Evolutionary conservation across 2,797 vertebrate genomes (phyloP), one percentile per base, ranked within the genome.

Genomic region (Apogon hyalosoma): DNA sequence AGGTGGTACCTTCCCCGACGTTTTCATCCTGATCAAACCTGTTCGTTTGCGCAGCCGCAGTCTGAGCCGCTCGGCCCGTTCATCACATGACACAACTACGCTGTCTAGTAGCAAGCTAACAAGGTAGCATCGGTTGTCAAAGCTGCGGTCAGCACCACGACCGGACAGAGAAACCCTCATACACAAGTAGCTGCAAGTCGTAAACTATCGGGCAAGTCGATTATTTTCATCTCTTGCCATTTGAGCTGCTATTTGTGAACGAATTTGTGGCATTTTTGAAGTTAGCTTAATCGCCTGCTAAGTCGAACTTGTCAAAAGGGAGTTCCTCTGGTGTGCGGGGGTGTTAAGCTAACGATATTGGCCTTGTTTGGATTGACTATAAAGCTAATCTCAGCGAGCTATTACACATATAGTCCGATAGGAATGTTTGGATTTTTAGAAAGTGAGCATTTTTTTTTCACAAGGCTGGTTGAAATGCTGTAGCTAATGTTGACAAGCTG

Each of bases 21-120:
- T n/a, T n/a, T n/a, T n/a, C n/a, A n/a, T 16, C 50, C 48, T 43
- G 62, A 40, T 42, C 36, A 42, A 52, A 55, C 16, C 19, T 4
- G 42, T 7, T 72, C 73, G 56, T 79, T 69, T 49, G 14, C 24
- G 42, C 13, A 16, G 68, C 36, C 38, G 16, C 41, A n/a, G 77
- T 38, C 51, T 24, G 56, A 65, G 58, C 43, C 31, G 48, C n/a
- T 5, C 61, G 41, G 69, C 69, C 50, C 39, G 60, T 15, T 11
- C 12, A 38, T 90, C 90, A 90, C 86, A 83, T 92, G 90, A 92
- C 10, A 12, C 16, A 69, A 46, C 63, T 47, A 45, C 33, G 80
- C 66, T 73, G 31, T 57, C 57, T 57, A 75, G 24, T 28, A 28
- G 11, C 8, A n/a, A 58, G 89, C 80, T 90, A 88, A 80, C 76